phyloP scores from a whole-genome alignment of 2,797 vertebrate species.

The Mormyrops boulengeri region DNA sequence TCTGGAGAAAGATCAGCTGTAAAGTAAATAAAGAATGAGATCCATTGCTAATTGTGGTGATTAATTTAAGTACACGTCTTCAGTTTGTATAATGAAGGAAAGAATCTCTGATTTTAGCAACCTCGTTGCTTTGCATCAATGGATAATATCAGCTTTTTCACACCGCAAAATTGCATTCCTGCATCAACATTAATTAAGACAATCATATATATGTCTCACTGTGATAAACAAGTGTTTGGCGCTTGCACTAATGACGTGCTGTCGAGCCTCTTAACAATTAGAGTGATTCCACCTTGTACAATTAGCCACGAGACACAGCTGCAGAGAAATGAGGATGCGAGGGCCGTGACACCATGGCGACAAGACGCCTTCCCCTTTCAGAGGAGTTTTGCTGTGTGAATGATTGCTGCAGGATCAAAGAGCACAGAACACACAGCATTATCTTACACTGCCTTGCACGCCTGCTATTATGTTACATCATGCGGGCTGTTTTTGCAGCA shows the following conservation, averaged over 20 bases:
- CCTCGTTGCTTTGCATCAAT: not conserved
- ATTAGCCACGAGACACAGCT: not conserved
- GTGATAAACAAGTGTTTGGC: not conserved
- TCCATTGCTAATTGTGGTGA: not conserved
- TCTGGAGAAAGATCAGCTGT: not conserved
- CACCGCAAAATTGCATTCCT: not conserved
- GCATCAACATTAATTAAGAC: conserved; percentile 5
- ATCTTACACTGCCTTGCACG: not conserved
- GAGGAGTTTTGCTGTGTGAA: not conserved
- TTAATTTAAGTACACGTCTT: not conserved
- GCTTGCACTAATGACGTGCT: not conserved
- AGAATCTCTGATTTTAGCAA: not conserved
- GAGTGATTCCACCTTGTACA: not conserved
- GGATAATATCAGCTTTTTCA: not conserved
- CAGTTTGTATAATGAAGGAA: not conserved
- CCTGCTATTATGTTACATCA: not conserved
- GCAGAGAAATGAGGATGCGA: not conserved
- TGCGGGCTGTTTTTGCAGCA: not conserved
- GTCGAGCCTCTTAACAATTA: not conserved
- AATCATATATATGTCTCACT: not conserved
- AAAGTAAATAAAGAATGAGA: not conserved
- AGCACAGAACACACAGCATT: not conserved
- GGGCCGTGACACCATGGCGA: not conserved
- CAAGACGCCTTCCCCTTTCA: not conserved
- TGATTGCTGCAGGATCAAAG: not conserved